Base-by-base conservation (phyloP, 2,797 vertebrate genomes). In the Aldrovandia affinis region DNA sequence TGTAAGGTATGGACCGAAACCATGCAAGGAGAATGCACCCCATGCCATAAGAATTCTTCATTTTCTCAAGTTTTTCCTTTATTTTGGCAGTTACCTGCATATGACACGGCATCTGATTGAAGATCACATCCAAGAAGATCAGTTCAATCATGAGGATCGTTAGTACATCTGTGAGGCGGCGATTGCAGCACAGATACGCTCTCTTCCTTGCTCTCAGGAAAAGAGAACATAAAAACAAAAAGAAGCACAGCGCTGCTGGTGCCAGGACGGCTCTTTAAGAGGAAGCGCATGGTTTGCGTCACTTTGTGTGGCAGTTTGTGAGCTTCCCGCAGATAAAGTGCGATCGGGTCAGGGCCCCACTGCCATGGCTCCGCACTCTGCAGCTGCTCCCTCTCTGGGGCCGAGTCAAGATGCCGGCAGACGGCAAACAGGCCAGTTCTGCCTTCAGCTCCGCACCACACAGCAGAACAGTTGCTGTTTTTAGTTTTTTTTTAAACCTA, bases 291-390 rank as follows among this genome's bases (percentile, higher is more conserved):
- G 47, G 63, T 61, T 75, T 28, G n/a, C 50, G 44, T 47, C 33
- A 52, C n/a, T 15, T 55, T 61, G 36, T 78, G 36, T 83, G 82
- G 68, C 70, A 86, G 84, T 75, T 86, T 39, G 14, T 20, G 44
- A 85, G 81, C 80, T 20, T 54, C 75, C 54, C 28, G 65, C 28
- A 87, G 85, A 86, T 87, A 83, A 84, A 83, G 61, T 78, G 82
- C 79, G 10, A n/a, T 47, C 30, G 57, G 85, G 79, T 86, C 57
- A 42, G 30, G 61, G 28, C 8, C 52, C 54, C 55, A 18, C 65
- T 30, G 63, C 36, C 50, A 75, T 7, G 6, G 47, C 50, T 65
- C 42, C 61, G 33, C 25, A 15, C 63, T 79, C 54, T 50, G 54
- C 63, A 83, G 73, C 55, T 33, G n/a, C 36, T 10, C 61, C 59